Evolutionary conservation across 2,888 invertebrate genomes (phyloP).

Genomic region (Empis stercorea): DNA sequence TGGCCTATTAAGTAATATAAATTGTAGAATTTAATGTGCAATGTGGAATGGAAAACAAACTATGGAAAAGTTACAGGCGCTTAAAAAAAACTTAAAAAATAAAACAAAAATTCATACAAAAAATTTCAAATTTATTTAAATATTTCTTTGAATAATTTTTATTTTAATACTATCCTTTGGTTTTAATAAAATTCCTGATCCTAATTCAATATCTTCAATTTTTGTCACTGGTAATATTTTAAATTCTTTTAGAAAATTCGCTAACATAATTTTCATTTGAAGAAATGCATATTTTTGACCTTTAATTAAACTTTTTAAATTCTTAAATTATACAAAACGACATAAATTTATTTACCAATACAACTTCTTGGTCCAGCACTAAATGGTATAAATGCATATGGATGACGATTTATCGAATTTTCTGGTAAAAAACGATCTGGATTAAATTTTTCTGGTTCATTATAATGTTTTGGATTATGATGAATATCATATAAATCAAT

Average conservation of each 20-base stretch:
- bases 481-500: slow-evolving; percentile 24
- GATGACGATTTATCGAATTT: slow-evolving; percentile 26
- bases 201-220: slow-evolving; percentile 33
- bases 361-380: slow-evolving; percentile 33
- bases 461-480: slow-evolving; percentile 22
- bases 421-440: slow-evolving; percentile 37
- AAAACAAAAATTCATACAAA: no score
- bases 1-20: no score
- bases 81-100: no score
- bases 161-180: slow-evolving; percentile 32
- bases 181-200: slow-evolving; percentile 39
- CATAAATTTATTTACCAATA: slow-evolving; percentile 20
- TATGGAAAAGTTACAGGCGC: no score
- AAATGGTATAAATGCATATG: slow-evolving; percentile 28
- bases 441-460: slow-evolving; percentile 22
- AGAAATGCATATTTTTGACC: slow-evolving; percentile 55
- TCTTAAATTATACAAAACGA: neutral
- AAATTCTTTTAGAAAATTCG: slow-evolving; percentile 42
- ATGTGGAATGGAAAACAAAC: no score
- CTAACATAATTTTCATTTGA: slow-evolving; percentile 47
- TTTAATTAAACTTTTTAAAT: slow-evolving; percentile 18
- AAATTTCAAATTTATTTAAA: no score
- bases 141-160: neutral
- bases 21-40: no score
- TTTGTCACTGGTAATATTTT: slow-evolving; percentile 39